Conservation (phyloP, 2,113 vertebrate genomes). For the Apus apus region DNA sequence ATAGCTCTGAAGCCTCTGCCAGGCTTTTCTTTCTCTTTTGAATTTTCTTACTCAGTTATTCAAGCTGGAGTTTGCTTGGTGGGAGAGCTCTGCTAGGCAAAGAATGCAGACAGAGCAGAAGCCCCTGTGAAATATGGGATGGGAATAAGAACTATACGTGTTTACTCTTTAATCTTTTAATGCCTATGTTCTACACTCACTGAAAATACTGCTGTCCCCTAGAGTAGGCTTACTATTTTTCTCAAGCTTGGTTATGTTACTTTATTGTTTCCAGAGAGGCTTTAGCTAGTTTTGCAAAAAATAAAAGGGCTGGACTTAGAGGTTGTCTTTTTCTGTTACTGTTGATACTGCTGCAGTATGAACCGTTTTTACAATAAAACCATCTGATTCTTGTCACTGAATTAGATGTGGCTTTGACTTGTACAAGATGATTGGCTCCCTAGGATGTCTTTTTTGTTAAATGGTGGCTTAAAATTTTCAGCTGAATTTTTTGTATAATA, state of each 20-base stretch:
- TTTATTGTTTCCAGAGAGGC: neutral
- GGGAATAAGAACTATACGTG: neutral
- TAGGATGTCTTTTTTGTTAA: neutral
- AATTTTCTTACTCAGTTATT: too few species aligned
- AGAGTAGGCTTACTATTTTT: neutral
- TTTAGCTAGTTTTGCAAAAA: neutral
- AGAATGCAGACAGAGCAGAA: neutral
- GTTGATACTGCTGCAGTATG: neutral
- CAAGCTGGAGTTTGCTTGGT: neutral
- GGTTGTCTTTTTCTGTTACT: neutral
- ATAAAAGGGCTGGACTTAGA: neutral
- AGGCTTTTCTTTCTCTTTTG: neutral
- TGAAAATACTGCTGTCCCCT: neutral
- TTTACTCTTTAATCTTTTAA: neutral
- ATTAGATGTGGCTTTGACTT: neutral
- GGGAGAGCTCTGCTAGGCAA: neutral
- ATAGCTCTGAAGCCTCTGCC: neutral
- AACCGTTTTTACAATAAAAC: neutral
- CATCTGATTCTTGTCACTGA: neutral
- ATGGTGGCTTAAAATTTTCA: neutral
- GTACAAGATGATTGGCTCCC: neutral
- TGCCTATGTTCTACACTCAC: neutral
- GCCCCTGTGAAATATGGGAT: neutral
- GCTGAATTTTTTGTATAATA: neutral
- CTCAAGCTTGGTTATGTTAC: neutral